These are phyloP conservation scores for Tinea pellionella DNA, from an alignment of 2,888 invertebrate species.

Conservation along the genomic window DNA sequence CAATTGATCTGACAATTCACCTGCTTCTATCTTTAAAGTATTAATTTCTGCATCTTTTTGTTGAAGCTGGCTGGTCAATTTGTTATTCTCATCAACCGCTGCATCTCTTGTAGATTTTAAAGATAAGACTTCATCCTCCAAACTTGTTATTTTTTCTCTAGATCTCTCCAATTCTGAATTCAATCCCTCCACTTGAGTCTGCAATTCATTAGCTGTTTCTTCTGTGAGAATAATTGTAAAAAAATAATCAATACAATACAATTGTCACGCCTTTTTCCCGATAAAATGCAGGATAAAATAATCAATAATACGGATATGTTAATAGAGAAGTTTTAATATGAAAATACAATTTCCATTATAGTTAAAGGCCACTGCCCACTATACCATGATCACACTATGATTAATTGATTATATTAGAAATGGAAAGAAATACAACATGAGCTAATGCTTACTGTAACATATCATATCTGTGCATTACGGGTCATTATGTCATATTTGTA, in stretches of 20 bases:
- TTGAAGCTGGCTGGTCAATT: slow-evolving; percentile 76
- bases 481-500: no score
- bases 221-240: slow-evolving; percentile 72
- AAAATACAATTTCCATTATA: no score
- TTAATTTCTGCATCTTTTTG: slow-evolving; percentile 80
- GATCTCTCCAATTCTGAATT: slow-evolving; percentile 74
- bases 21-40: slow-evolving; percentile 76
- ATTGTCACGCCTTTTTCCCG: no score
- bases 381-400: no score
- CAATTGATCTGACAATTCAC: slow-evolving; percentile 78
- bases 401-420: no score
- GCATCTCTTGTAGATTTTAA: slow-evolving; percentile 77
- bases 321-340: no score
- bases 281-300: no score
- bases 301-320: no score
- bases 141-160: slow-evolving; percentile 70
- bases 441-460: no score
- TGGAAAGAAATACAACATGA: no score
- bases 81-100: slow-evolving; percentile 80
- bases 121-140: slow-evolving; percentile 75
- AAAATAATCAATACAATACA: slow-evolving; percentile 30
- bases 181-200: slow-evolving; percentile 71
- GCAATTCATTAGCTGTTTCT: slow-evolving; percentile 52
- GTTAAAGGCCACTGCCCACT: no score
- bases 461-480: no score